Evolutionary conservation across 2,888 invertebrate species (phyloP).

Genomic region (Rhamnusium bicolor): DNA sequence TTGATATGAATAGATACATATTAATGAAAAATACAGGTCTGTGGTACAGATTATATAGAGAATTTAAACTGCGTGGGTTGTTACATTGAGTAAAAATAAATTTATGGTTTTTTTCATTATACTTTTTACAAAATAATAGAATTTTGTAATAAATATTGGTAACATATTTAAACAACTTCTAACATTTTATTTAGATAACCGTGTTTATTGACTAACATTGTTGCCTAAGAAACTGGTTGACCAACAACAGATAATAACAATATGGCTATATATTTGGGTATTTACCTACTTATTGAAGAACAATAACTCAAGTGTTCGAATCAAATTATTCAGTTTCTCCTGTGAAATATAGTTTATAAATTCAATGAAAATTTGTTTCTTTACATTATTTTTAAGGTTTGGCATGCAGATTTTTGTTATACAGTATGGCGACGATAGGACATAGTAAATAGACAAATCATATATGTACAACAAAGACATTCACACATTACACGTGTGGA

Average conservation of each 20-base stretch:
- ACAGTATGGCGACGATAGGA: no score
- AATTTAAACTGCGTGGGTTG: background rate
- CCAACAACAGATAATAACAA: background rate
- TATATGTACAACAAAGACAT: no score
- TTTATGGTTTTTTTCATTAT: no score
- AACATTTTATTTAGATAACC: background rate
- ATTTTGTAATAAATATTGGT: background rate
- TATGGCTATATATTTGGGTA: background rate
- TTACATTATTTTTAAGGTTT: no score
- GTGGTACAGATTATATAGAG: no score
- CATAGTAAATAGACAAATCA: no score
- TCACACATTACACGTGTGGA: no score
- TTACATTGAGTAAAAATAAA: background rate
- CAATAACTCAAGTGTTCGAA: background rate
- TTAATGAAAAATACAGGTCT: no score
- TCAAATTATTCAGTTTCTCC: background rate
- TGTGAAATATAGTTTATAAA: background rate
- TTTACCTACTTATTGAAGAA: background rate
- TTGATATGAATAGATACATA: background rate
- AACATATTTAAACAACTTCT: background rate
- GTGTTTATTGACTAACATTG: background rate
- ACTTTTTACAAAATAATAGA: background rate
- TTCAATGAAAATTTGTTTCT: no score
- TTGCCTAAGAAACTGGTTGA: background rate
- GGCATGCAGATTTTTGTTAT: no score